phyloP scores from a whole-genome alignment of 64 coral and sea anemone genomes.

The Montipora sp. region DNA sequence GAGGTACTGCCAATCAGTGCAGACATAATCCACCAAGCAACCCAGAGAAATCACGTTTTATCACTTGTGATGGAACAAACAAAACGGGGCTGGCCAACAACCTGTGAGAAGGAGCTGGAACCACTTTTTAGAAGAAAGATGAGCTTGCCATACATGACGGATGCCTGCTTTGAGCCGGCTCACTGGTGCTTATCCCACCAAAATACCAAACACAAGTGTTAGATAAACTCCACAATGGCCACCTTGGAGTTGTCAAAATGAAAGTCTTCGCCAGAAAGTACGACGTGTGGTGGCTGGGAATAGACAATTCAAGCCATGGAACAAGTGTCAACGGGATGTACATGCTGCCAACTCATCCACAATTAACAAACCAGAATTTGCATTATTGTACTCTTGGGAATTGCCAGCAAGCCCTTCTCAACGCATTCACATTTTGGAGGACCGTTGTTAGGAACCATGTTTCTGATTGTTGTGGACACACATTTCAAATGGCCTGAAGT shows the following conservation, averaged over 20 bases:
- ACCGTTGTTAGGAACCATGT: background rate
- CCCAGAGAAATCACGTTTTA: background rate
- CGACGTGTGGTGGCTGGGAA: slow-evolving; percentile 52
- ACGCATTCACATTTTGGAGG: slow-evolving; percentile 41
- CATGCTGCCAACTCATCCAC: slow-evolving; percentile 31
- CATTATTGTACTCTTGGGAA: slow-evolving; percentile 32
- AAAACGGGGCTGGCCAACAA: slow-evolving; percentile 15
- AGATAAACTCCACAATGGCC: slow-evolving; percentile 16
- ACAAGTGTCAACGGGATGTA: background rate
- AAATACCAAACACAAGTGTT: background rate
- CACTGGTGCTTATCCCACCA: background rate
- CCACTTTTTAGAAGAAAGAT: slow-evolving; percentile 7
- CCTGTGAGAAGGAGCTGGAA: background rate
- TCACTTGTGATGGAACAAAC: background rate
- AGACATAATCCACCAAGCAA: background rate
- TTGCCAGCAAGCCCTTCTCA: slow-evolving; percentile 25
- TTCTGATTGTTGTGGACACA: slow-evolving; percentile 35
- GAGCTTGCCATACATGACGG: slow-evolving; percentile 21
- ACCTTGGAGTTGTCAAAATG: slow-evolving; percentile 40
- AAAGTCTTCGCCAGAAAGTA: slow-evolving; percentile 37
- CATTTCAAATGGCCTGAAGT: slow-evolving; percentile 41
- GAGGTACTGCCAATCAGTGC: slow-evolving; percentile 43
- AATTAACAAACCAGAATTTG: background rate
- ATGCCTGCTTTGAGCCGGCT: background rate
- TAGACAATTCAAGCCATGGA: slow-evolving; percentile 10